phyloP scores from a whole-genome alignment of 1,140 invertebrate species.

The Philopotamus ludificatus region DNA sequence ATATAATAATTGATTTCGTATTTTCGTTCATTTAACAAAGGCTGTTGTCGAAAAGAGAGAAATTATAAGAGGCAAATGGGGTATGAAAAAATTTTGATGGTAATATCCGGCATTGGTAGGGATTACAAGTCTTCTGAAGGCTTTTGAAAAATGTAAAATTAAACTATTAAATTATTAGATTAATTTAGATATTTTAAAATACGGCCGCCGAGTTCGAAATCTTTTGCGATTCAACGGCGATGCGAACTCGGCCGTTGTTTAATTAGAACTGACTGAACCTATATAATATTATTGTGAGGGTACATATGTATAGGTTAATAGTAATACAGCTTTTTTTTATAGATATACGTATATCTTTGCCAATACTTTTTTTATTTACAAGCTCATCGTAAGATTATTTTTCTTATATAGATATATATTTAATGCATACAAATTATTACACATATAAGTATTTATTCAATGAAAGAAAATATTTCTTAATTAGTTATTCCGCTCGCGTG shows the following conservation, averaged over 20 bases:
- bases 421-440: too few species aligned
- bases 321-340: slow-evolving; percentile 11
- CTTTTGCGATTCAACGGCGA: slow-evolving; percentile 40
- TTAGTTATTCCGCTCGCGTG: too few species aligned
- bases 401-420: too few species aligned
- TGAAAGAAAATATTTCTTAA: too few species aligned
- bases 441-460: too few species aligned
- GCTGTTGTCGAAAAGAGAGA: slow-evolving; percentile 27
- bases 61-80: slow-evolving; percentile 37
- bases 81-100: slow-evolving; percentile 30
- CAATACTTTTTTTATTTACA: too few species aligned
- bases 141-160: slow-evolving; percentile 35
- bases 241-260: slow-evolving; percentile 56
- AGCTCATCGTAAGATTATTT: too few species aligned
- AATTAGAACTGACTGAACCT: slow-evolving; percentile 59
- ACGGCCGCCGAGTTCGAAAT: slow-evolving; percentile 38
- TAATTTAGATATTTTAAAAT: slow-evolving; percentile 48
- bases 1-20: too few species aligned
- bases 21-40: too few species aligned
- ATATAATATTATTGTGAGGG: slow-evolving; percentile 57
- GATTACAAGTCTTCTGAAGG: slow-evolving; percentile 33
- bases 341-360: slow-evolving; percentile 5
- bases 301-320: slow-evolving; percentile 47
- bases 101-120: slow-evolving; percentile 41
- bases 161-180: slow-evolving; percentile 41